Base-by-base conservation (phyloP, 2,113 vertebrate genomes). In the Scortum barcoo region DNA sequence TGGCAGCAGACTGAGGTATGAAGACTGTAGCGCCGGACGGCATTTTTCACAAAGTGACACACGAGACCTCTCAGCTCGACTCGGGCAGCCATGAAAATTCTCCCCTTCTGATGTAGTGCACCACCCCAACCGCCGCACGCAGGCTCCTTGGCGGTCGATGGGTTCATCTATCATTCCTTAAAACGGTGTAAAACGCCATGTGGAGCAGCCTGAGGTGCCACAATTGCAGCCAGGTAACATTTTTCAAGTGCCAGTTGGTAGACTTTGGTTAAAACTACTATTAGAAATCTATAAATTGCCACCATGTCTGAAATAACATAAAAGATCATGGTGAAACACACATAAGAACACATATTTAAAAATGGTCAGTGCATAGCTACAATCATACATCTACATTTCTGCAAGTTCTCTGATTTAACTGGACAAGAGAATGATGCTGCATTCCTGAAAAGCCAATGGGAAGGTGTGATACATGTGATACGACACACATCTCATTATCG, bases 111-210 rank as follows among this genome's bases (percentile, higher is more conserved):
- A 89, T 92, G 78, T 73, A 86, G 80, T 74, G 80, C 48, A 36
- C 56, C 51, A 2, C 63, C 70, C 4, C 46, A 6, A 13, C 17
- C 20, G 1, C 48, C 48, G 40, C 50, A 51, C 36, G 2, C 79
- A 57, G 70, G 14, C 58, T 58, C 46, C 62, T 48, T 4, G 1
- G n/a, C 30, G 6, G 44, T 62, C 26, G 72, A 84, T 63, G 83
- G 82, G 71, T 81, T 90, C 84, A 84, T 91, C 65, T 3, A 83
- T 88, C 87, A 88, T 73, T 71, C 3, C 12, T 77, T 85, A 63
- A 86, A 88, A 76, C 58, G 33, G 82, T 60, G 76, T 76, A 26
- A 84, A 69, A 30, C 1, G 16, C 68, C 70, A 50, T 40, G 22
- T 3, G 48, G 53, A 72, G 77, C 36, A 11, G 86, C 82, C 84